These are phyloP conservation scores for Oreocharis arfaki DNA, from an alignment of 2,113 vertebrate species.

Conservation along the genomic window DNA sequence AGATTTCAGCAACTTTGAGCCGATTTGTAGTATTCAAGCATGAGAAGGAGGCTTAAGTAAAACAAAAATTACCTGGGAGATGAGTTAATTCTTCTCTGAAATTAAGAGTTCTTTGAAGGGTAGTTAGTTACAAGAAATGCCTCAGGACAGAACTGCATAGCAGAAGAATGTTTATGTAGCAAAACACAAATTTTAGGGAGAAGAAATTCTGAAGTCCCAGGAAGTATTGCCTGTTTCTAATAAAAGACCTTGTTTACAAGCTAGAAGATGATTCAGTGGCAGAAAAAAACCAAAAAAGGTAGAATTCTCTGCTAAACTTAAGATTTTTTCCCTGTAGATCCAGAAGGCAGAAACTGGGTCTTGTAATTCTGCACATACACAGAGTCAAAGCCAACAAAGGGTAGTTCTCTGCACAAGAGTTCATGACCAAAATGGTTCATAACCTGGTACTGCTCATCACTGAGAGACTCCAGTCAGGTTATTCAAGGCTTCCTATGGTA, in stretches of 20 bases:
- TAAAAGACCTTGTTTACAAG: not conserved
- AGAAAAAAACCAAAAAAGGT: not conserved
- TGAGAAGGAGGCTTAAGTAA: not conserved
- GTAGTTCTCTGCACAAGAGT: not conserved
- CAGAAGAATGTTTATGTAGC: not conserved
- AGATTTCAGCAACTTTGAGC: not conserved
- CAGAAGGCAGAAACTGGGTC: not conserved
- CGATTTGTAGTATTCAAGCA: not conserved
- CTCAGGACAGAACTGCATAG: not conserved
- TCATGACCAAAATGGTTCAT: conserved; percentile 37
- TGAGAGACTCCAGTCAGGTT: conserved; percentile 9
- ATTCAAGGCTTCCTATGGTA: conserved; percentile 6
- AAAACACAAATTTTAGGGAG: not conserved
- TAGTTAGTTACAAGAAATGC: not conserved
- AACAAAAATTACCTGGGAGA: not conserved
- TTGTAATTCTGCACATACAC: not conserved
- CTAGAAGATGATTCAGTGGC: not conserved
- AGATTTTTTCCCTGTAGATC: not conserved
- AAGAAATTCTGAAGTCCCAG: not conserved
- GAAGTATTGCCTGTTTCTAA: not conserved
- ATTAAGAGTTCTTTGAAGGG: not conserved
- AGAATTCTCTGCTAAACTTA: not conserved
- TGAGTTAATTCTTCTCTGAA: not conserved
- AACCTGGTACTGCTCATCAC: not conserved
- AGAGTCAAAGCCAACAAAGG: not conserved